Conservation (phyloP, 2,888 invertebrate species). For the Deilephila elpenor region DNA sequence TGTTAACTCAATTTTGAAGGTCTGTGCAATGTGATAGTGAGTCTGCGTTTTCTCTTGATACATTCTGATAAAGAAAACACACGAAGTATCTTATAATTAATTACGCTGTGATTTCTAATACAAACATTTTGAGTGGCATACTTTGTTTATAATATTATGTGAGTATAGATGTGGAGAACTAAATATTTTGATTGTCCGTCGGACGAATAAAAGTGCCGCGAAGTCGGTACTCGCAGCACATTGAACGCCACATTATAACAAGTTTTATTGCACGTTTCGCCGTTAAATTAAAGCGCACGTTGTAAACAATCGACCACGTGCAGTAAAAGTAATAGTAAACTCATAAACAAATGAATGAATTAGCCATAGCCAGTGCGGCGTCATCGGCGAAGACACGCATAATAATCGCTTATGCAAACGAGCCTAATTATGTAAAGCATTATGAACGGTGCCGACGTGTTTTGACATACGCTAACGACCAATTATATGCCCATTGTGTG, state of each 20-base stretch:
- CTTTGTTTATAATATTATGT: no score
- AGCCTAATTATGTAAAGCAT: slow-evolving; percentile 80
- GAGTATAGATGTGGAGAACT: no score
- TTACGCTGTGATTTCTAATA: background rate
- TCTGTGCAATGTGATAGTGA: slow-evolving; percentile 16
- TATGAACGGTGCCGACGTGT: slow-evolving; percentile 72
- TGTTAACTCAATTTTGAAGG: slow-evolving; percentile 22
- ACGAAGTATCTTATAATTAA: background rate
- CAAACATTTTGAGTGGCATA: no score
- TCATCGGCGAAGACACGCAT: slow-evolving; percentile 79
- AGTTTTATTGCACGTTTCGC: slow-evolving; percentile 70
- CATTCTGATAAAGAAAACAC: background rate
- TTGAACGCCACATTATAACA: slow-evolving; percentile 52
- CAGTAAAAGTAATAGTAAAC: slow-evolving; percentile 77
- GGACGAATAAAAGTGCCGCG: slow-evolving; percentile 40
- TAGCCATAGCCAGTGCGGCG: slow-evolving; percentile 71
- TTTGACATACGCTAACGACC: slow-evolving; percentile 80
- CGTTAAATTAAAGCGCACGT: slow-evolving; percentile 65
- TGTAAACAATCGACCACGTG: slow-evolving; percentile 80
- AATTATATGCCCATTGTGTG: slow-evolving; percentile 80
- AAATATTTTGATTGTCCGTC: slow-evolving; percentile 4
- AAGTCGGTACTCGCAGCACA: slow-evolving; percentile 43
- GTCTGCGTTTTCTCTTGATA: slow-evolving; percentile 17
- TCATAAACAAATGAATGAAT: slow-evolving; percentile 80
- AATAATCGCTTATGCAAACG: slow-evolving; percentile 82